Conservation (phyloP, 2,888 invertebrate genomes). For the Amitus sp. region DNA sequence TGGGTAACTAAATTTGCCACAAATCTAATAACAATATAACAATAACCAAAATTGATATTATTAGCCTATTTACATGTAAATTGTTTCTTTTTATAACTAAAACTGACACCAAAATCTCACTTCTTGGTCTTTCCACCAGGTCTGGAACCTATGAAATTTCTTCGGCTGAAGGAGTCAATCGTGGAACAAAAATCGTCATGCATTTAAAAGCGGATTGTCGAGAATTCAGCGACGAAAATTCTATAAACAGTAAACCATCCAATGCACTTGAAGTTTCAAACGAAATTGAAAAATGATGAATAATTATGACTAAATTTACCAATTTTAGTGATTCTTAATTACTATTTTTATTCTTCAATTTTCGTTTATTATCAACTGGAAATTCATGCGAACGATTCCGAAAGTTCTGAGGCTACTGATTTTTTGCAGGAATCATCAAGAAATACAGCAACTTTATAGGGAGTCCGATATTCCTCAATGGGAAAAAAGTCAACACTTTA, state of each 20-base stretch:
- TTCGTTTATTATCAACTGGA: no score
- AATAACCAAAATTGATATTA: no score
- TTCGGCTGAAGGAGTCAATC: constrained; percentile 83
- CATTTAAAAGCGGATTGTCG: constrained; percentile 88
- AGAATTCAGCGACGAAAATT: constrained; percentile 89
- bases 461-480: constrained; percentile 91
- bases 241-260: constrained; percentile 79
- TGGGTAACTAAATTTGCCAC: constrained; percentile 71
- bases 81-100: no score
- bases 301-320: no score
- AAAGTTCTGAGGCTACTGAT: no score
- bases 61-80: no score
- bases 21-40: no score
- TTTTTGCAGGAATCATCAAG: constrained; percentile 82
- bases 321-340: no score
- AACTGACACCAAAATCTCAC: background rate
- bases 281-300: no score
- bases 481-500: constrained; percentile 87
- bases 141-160: constrained; percentile 90
- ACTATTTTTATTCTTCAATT: constrained; percentile 2
- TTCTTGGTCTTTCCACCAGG: constrained; percentile 64
- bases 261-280: no score
- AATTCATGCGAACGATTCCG: no score
- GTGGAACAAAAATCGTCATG: constrained; percentile 93
- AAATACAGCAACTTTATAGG: constrained; percentile 99